Evolutionary conservation across 2,113 vertebrate genomes (phyloP).

Genomic region (Capreolus pygargus): DNA sequence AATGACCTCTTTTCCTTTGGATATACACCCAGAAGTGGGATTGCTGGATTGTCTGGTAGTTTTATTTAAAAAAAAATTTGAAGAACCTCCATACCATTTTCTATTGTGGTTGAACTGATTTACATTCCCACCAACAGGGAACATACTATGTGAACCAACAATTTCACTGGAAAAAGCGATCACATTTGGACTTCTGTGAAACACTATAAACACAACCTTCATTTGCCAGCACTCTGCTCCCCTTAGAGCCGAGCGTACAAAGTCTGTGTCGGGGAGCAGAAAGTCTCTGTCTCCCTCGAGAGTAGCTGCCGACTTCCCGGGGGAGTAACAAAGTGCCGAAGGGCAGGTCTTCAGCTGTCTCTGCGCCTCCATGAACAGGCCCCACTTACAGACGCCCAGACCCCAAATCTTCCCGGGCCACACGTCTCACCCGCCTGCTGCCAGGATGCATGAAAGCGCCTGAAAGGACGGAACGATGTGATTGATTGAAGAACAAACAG

Average conservation of each 20-base stretch:
- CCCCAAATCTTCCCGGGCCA: fast-evolving
- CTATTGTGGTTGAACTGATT: neutral
- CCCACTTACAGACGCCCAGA: neutral
- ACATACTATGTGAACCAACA: neutral
- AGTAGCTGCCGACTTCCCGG: neutral
- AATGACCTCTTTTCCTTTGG: neutral
- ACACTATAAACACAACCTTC: neutral
- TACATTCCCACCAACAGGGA: neutral
- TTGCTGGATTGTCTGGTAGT: neutral
- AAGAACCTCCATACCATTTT: neutral
- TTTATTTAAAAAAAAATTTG: neutral
- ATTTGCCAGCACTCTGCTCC: too few relatives aligned
- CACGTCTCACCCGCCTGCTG: too few relatives aligned
- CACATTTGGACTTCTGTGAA: neutral
- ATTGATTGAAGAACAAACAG: fast-evolving
- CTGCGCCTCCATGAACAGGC: fast-evolving
- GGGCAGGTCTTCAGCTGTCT: fast-evolving
- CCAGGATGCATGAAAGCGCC: neutral
- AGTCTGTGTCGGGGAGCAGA: fast-evolving
- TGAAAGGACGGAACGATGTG: neutral
- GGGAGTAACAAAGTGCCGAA: fast-evolving
- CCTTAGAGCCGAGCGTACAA: fast-evolving
- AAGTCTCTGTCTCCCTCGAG: fast-evolving
- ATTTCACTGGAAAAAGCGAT: neutral
- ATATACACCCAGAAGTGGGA: neutral